phyloP scores from a whole-genome alignment of 2,888 invertebrate genomes.

The Galerucella pusilla region DNA sequence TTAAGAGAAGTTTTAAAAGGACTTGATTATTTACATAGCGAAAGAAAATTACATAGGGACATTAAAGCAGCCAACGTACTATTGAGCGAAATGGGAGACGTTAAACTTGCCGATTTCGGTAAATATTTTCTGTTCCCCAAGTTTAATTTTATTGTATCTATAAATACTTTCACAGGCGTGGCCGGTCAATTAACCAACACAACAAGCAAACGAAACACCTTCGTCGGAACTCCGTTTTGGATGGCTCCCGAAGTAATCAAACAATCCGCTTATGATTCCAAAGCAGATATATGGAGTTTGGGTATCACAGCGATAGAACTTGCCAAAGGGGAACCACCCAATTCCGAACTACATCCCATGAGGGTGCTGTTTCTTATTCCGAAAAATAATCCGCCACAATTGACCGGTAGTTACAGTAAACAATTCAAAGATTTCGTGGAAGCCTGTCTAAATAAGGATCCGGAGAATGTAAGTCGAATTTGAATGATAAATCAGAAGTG shows the following conservation, averaged over 20 bases:
- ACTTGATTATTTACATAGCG: conserved; percentile 98
- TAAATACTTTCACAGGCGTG: conserved; percentile 64
- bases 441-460: conserved; percentile 98
- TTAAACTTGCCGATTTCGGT: conserved; percentile 97
- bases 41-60: conserved; percentile 97
- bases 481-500: no score
- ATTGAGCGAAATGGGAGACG: conserved; percentile 98
- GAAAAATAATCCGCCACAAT: conserved; percentile 94
- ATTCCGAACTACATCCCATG: conserved; percentile 97
- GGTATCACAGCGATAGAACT: conserved; percentile 97
- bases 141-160: not conserved
- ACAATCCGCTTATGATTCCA: conserved; percentile 95
- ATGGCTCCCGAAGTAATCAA: conserved; percentile 97
- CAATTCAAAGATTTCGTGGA: conserved; percentile 97
- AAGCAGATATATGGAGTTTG: conserved; percentile 97
- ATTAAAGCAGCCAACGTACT: conserved; percentile 99
- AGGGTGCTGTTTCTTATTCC: conserved; percentile 95
- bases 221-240: conserved; percentile 96
- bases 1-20: conserved; percentile 98
- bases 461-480: conserved; percentile 88
- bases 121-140: conserved; percentile 8
- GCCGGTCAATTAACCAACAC: conserved; percentile 92
- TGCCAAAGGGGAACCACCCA: conserved; percentile 98
- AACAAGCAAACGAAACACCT: conserved; percentile 93
- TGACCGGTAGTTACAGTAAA: conserved; percentile 91